Evolutionary conservation across 2,888 invertebrate genomes (phyloP).

Genomic region (Bugulina stolonifera): DNA sequence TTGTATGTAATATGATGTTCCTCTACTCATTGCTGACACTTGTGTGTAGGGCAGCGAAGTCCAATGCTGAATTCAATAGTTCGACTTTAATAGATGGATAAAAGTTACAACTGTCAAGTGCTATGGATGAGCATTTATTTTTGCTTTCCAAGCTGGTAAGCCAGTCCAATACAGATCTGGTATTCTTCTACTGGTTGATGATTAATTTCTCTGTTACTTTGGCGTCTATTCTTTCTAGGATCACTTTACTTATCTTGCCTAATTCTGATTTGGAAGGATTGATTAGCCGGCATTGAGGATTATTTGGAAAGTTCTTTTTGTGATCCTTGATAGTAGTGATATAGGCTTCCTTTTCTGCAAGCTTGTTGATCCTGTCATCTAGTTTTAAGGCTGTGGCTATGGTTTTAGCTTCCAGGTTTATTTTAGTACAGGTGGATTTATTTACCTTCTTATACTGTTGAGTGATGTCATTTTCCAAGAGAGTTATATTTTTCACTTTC

Average conservation of each 20-base stretch:
- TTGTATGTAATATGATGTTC: background rate
- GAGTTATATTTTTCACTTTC: too few species aligned
- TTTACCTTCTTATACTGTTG: too few species aligned
- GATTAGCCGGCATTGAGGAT: background rate
- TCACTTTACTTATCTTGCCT: background rate
- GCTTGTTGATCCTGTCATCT: background rate
- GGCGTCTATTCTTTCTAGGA: background rate
- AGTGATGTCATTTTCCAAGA: too few species aligned
- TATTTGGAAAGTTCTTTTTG: background rate
- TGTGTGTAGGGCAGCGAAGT: background rate
- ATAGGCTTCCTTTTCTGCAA: background rate
- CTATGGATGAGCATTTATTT: background rate
- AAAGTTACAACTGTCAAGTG: background rate
- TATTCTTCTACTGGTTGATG: background rate
- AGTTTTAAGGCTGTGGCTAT: background rate
- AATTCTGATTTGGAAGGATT: background rate
- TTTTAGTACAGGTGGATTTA: too few species aligned
- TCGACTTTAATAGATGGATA: background rate
- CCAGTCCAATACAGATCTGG: background rate
- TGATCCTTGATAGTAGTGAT: background rate
- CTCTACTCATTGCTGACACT: background rate
- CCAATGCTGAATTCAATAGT: background rate
- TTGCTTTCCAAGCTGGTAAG: background rate
- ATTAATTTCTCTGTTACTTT: background rate
- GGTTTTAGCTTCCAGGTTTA: background rate